Base-by-base conservation (phyloP, 1,140 invertebrate genomes). In the Aphidius ervi region DNA sequence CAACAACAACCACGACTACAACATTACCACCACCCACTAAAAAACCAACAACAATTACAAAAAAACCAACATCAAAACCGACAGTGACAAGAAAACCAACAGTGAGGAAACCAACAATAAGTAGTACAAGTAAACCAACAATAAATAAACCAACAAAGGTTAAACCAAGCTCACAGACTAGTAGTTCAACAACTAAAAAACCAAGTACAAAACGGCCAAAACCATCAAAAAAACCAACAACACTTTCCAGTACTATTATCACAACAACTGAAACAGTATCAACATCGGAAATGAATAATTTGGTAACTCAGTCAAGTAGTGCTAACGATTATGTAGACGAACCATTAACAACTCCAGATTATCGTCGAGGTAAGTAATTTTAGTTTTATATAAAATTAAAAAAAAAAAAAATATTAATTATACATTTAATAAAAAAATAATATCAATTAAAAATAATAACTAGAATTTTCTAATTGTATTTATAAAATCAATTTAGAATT, bases 1-100 rank as follows among this genome's bases (percentile, higher is more conserved):
- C 16, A 10, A 10, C 9, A 64, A 63, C 68, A 9, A 68, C 64
- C 5, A 64, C 54, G 57, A 8, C 60, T 49, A 56, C 52, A 50
- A 63, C 72, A 39, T 79, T 73, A 49, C 79, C 82, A 2, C 68
- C 79, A 2, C 74, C 79, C 5, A 80, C 82, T 6, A 81, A 79
- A 61, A 81, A 76, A 52, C 82, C 83, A 2, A 61, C 56, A 9
- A 54, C 43, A 4, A 68, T 74, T 0, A 73, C 65, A 8, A 60
- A 45, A 58, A 57, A 56, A 48, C 64, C 62, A 9, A 59, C 58
- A 23, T 59, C 39, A 50, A 42, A 52, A 16, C 37, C 55, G 6
- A 45, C 7, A 47, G 45, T 47, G 5, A 56, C 57, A 4, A 9
- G 9, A 41, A n/a, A 10, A 3, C 76, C 80, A 5, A 83, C 82